Base-by-base conservation (phyloP, 2,113 vertebrate species). In the Nipponia nippon region DNA sequence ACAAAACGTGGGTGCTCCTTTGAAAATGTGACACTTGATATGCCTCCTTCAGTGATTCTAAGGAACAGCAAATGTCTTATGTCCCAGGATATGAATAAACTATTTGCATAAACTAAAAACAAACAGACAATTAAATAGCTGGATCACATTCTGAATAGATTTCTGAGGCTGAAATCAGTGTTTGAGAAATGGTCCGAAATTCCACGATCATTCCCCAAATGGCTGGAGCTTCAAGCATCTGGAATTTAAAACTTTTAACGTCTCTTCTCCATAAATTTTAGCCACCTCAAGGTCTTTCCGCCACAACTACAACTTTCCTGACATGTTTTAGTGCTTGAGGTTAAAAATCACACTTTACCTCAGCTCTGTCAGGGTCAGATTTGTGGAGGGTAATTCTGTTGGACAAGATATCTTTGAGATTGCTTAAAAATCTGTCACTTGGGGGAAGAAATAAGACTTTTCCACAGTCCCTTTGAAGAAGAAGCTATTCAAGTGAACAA, bases 211-310 rank as follows among this genome's bases (percentile, higher is more conserved):
- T 82, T 93, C 77, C 80, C 93, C 96, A 97, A 97, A 93, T 76
- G 90, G 90, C 95, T 90, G 90, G 82, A 80, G 50, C 90, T 85
- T 36, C 29, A 75, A 95, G 92, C 97, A 97, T 92, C 97, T 97
- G 97, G 94, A 96, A 95, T 90, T 96, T 92, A 42, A 83, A 72
- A 81, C 82, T 63, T 77, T 29, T 36, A 70, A 32, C 2, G 0
- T 89, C 87, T 70, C 95, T 79, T 69, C 56, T 87, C 90, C 80
- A 85, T 97, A 96, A 97, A 97, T 97, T 94, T 94, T 38, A 90
- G 61, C 87, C 76, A 94, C 72, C 90, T 93, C 58, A 42, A 96
- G 95, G 92, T 82, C 83, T 85, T 56, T 55, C 67, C 0, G 22
- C 79, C 85, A 47, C 80, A 46, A 9, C 70, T 53, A 73, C 95